These are phyloP conservation scores for Pionites leucogaster DNA, from an alignment of 2,113 vertebrate genomes.

Conservation along the genomic window DNA sequence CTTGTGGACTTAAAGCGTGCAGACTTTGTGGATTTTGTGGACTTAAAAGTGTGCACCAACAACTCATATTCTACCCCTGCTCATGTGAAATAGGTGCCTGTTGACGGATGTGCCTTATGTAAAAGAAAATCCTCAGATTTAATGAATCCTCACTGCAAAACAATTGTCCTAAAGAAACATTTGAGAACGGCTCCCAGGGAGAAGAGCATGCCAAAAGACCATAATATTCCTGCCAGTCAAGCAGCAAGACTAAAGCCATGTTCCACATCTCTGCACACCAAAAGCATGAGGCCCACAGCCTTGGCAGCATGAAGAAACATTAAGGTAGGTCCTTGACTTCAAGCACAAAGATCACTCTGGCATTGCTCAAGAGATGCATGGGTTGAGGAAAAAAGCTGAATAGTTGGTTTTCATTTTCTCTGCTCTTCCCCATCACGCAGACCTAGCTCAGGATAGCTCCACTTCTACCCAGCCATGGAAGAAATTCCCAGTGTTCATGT, in stretches of 20 bases:
- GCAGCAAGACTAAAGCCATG: not conserved
- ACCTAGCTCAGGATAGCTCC: not conserved
- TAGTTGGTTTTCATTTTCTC: not conserved
- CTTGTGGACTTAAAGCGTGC: not conserved
- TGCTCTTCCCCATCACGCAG: not conserved
- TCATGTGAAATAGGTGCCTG: not conserved
- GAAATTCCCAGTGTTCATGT: too few relatives aligned
- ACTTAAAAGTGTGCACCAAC: not conserved
- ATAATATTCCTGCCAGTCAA: not conserved
- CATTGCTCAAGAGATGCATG: not conserved
- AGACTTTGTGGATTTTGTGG: not conserved
- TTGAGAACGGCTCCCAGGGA: not conserved
- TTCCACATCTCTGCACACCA: not conserved
- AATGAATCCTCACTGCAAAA: not conserved
- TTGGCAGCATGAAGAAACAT: not conserved
- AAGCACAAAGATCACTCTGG: not conserved
- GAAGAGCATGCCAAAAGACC: not conserved
- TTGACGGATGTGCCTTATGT: not conserved
- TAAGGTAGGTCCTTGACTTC: not conserved
- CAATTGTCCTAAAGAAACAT: not conserved
- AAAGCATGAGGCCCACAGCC: not conserved
- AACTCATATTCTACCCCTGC: not conserved
- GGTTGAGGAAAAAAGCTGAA: not conserved
- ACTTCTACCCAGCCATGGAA: not conserved
- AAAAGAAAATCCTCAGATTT: not conserved